Base-by-base conservation (phyloP, 2,797 vertebrate species). In the Scolopax rusticola region DNA sequence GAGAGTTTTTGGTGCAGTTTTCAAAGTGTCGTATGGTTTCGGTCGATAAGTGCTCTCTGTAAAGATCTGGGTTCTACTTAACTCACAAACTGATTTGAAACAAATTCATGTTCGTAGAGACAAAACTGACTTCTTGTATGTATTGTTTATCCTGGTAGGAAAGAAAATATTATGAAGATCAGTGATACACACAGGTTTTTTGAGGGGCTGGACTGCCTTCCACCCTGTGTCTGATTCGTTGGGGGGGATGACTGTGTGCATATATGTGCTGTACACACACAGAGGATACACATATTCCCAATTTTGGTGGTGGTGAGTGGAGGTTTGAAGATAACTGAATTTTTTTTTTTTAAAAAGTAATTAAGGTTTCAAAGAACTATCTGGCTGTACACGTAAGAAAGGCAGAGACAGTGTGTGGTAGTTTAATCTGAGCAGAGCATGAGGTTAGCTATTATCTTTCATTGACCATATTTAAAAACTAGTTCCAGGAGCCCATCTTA, bases 381-480 rank as follows among this genome's bases (percentile, higher is more conserved):
- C 41, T 88, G 19, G 78, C 33, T 82, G 36, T 43, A 45, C 0
- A 0, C 48, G 12, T 82, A 82, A 87, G 74, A 57, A 89, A 90
- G 69, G n/a, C 48, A 89, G 68, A 70, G 74, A 18, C 18, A 14
- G 64, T 32, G 69, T 65, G 67, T 82, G 87, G 69, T 84, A 47
- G 82, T 68, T 82, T 89, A 84, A 93, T 90, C 91, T 51, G 74
- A 83, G 71, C 45, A 75, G 81, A 93, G 53, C 64, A 11, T 84
- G 74, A 95, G 45, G 60, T 95, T 92, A 94, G 68, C 86, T 94
- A 84, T 91, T 95, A 84, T 84, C 78, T 90, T 91, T 68, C 81
- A 68, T 80, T 94, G 71, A 57, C 75, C 64, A 8, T 78, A 70
- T 87, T 93, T 75, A 80, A 92, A 85, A 93, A 78, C 30, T 51